Conservation (phyloP, 1,140 invertebrate species). For the Bacillus rossius region DNA sequence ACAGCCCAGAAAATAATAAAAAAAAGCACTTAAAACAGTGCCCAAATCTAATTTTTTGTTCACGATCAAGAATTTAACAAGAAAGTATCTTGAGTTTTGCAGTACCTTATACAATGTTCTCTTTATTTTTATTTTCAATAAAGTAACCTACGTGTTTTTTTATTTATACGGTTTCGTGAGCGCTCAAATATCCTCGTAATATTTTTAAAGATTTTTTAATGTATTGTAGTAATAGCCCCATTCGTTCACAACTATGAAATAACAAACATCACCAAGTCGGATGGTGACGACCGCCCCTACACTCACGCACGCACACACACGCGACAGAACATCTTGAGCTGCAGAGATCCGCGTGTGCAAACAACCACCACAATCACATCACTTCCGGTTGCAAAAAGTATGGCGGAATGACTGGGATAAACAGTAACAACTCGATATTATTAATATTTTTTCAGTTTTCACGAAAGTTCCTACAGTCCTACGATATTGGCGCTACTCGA, state of each 20-base stretch:
- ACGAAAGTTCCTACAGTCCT: neutral
- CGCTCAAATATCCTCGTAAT: conserved; percentile 20
- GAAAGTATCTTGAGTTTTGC: conserved; percentile 20
- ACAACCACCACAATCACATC: no score
- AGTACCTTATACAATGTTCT: conserved; percentile 18
- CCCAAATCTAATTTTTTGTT: conserved; percentile 27
- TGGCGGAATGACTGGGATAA: conserved; percentile 1
- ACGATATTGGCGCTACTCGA: conserved; percentile 13
- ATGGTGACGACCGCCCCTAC: neutral
- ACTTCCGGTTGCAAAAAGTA: neutral
- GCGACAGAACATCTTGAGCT: neutral
- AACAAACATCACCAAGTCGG: conserved; percentile 16
- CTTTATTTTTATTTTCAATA: conserved; percentile 7
- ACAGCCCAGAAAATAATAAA: conserved; percentile 33
- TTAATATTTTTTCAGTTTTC: no score
- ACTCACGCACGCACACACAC: conserved; percentile 10
- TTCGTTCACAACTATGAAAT: conserved; percentile 15
- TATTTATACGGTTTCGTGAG: conserved; percentile 18
- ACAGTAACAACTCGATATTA: no score
- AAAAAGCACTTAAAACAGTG: conserved; percentile 36
- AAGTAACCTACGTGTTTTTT: conserved; percentile 21
- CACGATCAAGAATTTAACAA: conserved; percentile 24
- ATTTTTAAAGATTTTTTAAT: conserved; percentile 10
- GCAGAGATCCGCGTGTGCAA: conserved; percentile 1
- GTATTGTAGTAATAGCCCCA: conserved; percentile 17